phyloP scores from a whole-genome alignment of 2,888 invertebrate genomes.

The Blera fallax region DNA sequence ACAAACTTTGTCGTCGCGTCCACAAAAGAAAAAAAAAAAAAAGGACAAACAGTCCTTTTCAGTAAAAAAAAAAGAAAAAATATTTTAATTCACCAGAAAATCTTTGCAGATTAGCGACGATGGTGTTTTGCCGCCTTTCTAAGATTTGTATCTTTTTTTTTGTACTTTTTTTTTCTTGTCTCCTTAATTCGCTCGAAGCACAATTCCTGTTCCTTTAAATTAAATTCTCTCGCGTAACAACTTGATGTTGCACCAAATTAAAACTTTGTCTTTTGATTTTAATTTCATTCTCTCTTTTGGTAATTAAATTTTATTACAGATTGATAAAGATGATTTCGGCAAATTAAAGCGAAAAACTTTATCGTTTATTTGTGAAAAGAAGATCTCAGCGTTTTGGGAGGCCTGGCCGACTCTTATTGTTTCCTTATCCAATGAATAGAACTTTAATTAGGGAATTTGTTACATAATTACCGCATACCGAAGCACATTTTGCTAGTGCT shows the following conservation, averaged over 20 bases:
- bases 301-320: conserved; percentile 70
- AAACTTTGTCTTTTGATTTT: conserved; percentile 70
- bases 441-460: conserved; percentile 59
- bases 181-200: conserved; percentile 34
- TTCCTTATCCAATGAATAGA: conserved; percentile 48
- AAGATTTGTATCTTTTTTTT: conserved; percentile 52
- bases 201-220: conserved; percentile 55
- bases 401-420: conserved; percentile 32
- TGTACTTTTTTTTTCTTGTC: not conserved
- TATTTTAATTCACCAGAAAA: conserved; percentile 70
- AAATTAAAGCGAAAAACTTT: conserved; percentile 64
- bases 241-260: conserved; percentile 69
- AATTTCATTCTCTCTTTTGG: conserved; percentile 48
- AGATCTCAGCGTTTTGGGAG: conserved; percentile 5
- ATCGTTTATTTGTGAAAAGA: conserved; percentile 35
- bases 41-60: not conserved
- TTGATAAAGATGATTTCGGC: conserved; percentile 69
- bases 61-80: not conserved
- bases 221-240: conserved; percentile 60
- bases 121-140: conserved; percentile 62
- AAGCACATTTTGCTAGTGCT: conserved; percentile 24
- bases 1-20: conserved; percentile 58
- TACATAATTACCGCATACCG: conserved; percentile 49
- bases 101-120: conserved; percentile 63
- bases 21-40: conserved; percentile 19